Percentiles rank a stretch among this genome's conserved stretches.
These are phyloP conservation scores for Diglossa brunneiventris DNA, from an alignment of 2,113 vertebrate species.

Conservation along the genomic window DNA sequence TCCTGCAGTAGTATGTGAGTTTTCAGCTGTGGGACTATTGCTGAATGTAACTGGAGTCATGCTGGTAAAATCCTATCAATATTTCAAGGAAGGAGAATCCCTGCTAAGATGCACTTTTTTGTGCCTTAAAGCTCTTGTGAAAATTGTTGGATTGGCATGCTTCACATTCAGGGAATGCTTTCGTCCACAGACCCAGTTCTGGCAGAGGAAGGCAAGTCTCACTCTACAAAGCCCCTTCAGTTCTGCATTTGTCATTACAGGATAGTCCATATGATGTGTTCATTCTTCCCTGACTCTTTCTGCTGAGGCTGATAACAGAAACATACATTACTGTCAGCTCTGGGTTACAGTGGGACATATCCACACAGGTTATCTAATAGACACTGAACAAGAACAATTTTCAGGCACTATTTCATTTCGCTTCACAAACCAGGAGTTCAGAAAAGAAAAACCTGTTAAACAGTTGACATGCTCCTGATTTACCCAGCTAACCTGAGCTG, in stretches of 20 bases:
- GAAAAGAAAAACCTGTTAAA: slow-evolving; percentile 6
- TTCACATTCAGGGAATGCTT: neutral
- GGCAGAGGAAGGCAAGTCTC: neutral
- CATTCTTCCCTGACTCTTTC: slow-evolving; percentile 14
- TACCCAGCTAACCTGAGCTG: neutral
- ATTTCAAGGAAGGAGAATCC: neutral
- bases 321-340: slow-evolving; percentile 12
- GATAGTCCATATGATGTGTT: neutral
- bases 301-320: slow-evolving; percentile 32
- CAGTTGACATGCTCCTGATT: neutral
- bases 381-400: neutral
- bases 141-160: slow-evolving; percentile 13
- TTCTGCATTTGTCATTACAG: slow-evolving; percentile 4
- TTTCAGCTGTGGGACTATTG: neutral
- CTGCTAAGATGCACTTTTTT: neutral
- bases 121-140: neutral
- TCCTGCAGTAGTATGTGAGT: neutral
- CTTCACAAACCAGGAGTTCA: neutral
- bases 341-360: neutral
- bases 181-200: neutral
- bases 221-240: neutral
- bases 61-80: slow-evolving; percentile 1
- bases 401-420: neutral
- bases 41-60: neutral
- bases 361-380: slow-evolving; percentile 14